Evolutionary conservation across 2,888 invertebrate species (phyloP).

Genomic region (Axea sp.): DNA sequence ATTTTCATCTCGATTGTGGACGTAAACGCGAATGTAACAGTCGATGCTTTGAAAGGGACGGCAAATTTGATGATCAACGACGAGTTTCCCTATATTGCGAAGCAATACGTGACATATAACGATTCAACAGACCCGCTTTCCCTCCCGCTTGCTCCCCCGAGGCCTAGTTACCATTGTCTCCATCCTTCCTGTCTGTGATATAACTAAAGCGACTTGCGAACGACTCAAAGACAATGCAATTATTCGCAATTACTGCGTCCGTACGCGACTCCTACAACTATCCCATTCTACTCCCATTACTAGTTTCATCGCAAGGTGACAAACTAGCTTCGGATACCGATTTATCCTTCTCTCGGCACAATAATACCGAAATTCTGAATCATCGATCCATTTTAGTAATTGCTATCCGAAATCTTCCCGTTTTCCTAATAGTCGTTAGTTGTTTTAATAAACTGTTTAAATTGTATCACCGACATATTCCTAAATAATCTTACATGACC

Average conservation of each 20-base stretch:
- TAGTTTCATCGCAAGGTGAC: conserved; percentile 51
- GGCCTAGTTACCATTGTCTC: conserved; percentile 39
- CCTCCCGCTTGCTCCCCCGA: conserved; percentile 23
- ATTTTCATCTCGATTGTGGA: conserved; percentile 21
- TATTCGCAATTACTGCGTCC: conserved; percentile 79
- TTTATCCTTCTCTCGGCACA: conserved; percentile 33
- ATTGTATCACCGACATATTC: no score
- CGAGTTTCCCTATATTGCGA: conserved; percentile 41
- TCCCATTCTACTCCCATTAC: conserved; percentile 77
- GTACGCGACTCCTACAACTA: conserved; percentile 76
- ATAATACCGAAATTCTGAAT: conserved; percentile 37
- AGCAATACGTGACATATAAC: conserved; percentile 59
- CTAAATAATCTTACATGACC: no score
- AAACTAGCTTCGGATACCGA: conserved; percentile 40
- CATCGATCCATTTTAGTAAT: conserved; percentile 27
- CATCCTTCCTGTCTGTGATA: conserved; percentile 39
- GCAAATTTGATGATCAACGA: conserved; percentile 45
- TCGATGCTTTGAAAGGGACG: conserved; percentile 25
- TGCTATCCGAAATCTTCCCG: not conserved
- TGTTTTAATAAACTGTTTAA: conserved; percentile 6
- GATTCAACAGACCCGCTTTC: conserved; percentile 35
- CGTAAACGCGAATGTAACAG: conserved; percentile 32
- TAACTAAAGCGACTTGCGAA: conserved; percentile 69
- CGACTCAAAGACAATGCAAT: conserved; percentile 79
- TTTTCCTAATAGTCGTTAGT: not conserved